Evolutionary conservation across 2,888 invertebrate genomes (phyloP), one percentile per base, ranked within the genome.

Genomic region (Cephus spinipes): DNA sequence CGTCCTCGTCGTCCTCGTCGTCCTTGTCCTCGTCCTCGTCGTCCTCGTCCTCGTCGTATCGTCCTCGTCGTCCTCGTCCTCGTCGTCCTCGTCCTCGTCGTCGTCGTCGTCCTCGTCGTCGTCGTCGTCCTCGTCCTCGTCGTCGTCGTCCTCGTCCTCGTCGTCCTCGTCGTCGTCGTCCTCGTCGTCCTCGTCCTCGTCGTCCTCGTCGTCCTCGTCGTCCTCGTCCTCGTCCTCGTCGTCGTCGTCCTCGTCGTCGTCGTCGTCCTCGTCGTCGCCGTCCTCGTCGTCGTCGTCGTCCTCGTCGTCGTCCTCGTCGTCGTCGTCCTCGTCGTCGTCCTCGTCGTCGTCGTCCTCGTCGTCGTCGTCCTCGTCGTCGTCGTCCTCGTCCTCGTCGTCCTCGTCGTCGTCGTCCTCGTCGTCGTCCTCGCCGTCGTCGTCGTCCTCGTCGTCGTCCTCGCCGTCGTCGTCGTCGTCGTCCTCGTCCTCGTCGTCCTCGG

Each of bases 51-150:
- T n/a, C n/a, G n/a, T n/a, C n/a, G n/a, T n/a, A n/a, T n/a, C n/a
- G n/a, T n/a, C n/a, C n/a, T n/a, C n/a, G n/a, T n/a, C n/a, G 96
- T 93, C 76, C 96, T 92, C 93, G 79, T 94, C 92, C 36, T 68
- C 68, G 12, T 68, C 68, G n/a, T n/a, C 12, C n/a, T n/a, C n/a
- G 11, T 74, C 71, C 9, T 73, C 68, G n/a, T n/a, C n/a, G n/a
- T n/a, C n/a, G n/a, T 68, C 68, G 68, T 68, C 68, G 12, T 68
- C 68, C 12, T 68, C 68, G 12, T 68, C 68, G 68, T 68, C 68
- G 68, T 68, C 68, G 12, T n/a, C 68, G 68, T 68, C 68, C 68
- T 68, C 68, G 68, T 68, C 68, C 12, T 68, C 76, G 11, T 68
- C 68, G 68, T 68, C 68, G 12, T 68, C 68, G 68, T 68, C 68